Evolutionary conservation across 2,888 invertebrate species (phyloP).

Genomic region (Sicus ferrugineus): DNA sequence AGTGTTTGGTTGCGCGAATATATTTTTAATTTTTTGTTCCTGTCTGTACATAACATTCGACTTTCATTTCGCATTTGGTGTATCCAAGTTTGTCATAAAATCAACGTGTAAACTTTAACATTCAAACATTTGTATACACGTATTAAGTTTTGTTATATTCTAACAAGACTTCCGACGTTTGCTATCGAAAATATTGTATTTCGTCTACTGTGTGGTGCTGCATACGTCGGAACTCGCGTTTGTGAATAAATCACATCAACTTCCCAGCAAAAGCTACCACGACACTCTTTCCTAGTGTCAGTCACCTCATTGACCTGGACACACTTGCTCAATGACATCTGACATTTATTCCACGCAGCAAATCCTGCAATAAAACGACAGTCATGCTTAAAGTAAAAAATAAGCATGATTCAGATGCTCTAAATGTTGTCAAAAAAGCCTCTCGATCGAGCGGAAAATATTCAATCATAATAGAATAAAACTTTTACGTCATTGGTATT

Average conservation of each 20-base stretch:
- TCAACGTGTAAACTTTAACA: too few species aligned
- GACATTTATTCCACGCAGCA: slow-evolving; percentile 17
- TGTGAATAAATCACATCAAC: not conserved
- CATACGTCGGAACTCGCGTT: not conserved
- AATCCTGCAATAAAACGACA: slow-evolving; percentile 11
- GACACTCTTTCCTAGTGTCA: too few species aligned
- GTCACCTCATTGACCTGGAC: not conserved
- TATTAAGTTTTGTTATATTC: too few species aligned
- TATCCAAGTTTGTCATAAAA: too few species aligned
- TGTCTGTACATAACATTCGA: too few species aligned
- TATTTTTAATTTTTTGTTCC: too few species aligned
- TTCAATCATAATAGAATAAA: too few species aligned
- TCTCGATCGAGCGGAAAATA: too few species aligned
- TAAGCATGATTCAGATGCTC: not conserved
- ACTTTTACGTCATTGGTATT: not conserved
- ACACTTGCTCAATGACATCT: slow-evolving; percentile 24
- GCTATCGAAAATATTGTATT: not conserved
- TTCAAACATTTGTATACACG: too few species aligned
- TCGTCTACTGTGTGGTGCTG: not conserved
- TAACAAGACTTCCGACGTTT: too few species aligned
- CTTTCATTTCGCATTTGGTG: too few species aligned
- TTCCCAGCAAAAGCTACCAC: not conserved
- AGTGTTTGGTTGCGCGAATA: too few species aligned
- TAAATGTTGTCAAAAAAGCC: not conserved
- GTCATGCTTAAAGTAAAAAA: not conserved